A percentile compares a stretch with the other conserved stretches of the same genome.
phyloP scores from a whole-genome alignment of 1,140 invertebrate genomes.

The Oryzaephilus surinamensis region DNA sequence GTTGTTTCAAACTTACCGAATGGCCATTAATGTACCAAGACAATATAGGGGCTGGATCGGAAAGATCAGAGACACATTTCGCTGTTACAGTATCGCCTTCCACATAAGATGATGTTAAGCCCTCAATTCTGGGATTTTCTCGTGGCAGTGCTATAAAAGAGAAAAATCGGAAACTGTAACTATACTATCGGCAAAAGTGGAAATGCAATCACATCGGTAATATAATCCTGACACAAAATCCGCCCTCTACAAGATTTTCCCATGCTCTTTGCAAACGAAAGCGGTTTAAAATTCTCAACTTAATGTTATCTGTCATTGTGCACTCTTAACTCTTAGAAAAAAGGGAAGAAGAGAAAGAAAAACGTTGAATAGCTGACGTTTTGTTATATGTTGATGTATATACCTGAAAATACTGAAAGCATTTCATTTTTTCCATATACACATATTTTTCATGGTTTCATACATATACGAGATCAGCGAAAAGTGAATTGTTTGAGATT shows the following conservation, averaged over 20 bases:
- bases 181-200: constrained; percentile 11
- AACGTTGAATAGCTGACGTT: too few relatives aligned
- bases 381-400: too few relatives aligned
- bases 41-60: constrained; percentile 46
- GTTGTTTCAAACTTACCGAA: too few relatives aligned
- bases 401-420: too few relatives aligned
- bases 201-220: constrained; percentile 14
- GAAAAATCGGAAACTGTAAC: constrained; percentile 13
- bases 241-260: constrained; percentile 3
- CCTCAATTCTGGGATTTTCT: constrained; percentile 44
- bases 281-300: constrained; percentile 5
- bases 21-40: constrained; percentile 50
- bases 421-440: too few relatives aligned
- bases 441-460: too few relatives aligned
- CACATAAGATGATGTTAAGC: constrained; percentile 40
- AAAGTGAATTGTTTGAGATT: too few relatives aligned
- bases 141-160: constrained; percentile 43
- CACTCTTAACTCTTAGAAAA: constrained; percentile 4
- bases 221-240: constrained; percentile 12
- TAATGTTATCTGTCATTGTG: constrained; percentile 6
- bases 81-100: constrained; percentile 46
- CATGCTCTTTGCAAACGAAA: constrained; percentile 6
- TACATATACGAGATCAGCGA: too few relatives aligned
- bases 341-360: too few relatives aligned
- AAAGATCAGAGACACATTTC: constrained; percentile 48